Base-by-base conservation (phyloP, 2,113 vertebrate genomes). In the Lepisosteus osseus region DNA sequence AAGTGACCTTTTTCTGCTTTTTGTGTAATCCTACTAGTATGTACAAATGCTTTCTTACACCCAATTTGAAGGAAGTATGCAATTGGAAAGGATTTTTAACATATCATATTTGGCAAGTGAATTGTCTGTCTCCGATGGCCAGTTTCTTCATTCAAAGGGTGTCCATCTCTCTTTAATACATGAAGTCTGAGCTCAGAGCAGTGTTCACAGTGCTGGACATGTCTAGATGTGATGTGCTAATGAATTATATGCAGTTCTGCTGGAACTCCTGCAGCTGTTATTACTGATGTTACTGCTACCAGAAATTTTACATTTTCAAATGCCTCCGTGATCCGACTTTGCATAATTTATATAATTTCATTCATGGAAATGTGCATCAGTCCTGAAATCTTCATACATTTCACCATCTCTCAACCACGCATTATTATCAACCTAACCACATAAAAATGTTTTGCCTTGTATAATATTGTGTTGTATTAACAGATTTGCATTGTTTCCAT, bases 261-360 rank as follows among this genome's bases (percentile, higher is more conserved):
- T 74, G 82, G 79, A 86, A 77, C 83, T 83, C 75, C 79, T 59
- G 76, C 84, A 82, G 82, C 77, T 72, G 82, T 82, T 5, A 9
- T 51, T 51, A 51, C 47, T 86, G 82, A 77, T 76, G 84, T 86
- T 83, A 87, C 86, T 84, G 82, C 83, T 71, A 86, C 80, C 76
- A 81, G 79, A 76, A 82, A 80, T 72, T 71, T 81, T 84, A 86
- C 88, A 88, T 84, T 80, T 83, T 76, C 83, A 82, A 86, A 80
- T 78, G 81, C 82, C 78, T 81, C 77, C 82, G 80, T 89, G 87
- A 91, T 88, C 82, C 87, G 88, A 87, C 88, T 92, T 88, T 83
- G 82, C 86, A 89, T 92, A 85, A 90, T 91, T 87, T 91, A 83
- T 89, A 90, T 92, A 90, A 92, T 91, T 83, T 82, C 84, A 90